These are phyloP conservation scores for Chelonia mydas DNA, from an alignment of 2,797 vertebrate genomes.

Conservation along the genomic window DNA sequence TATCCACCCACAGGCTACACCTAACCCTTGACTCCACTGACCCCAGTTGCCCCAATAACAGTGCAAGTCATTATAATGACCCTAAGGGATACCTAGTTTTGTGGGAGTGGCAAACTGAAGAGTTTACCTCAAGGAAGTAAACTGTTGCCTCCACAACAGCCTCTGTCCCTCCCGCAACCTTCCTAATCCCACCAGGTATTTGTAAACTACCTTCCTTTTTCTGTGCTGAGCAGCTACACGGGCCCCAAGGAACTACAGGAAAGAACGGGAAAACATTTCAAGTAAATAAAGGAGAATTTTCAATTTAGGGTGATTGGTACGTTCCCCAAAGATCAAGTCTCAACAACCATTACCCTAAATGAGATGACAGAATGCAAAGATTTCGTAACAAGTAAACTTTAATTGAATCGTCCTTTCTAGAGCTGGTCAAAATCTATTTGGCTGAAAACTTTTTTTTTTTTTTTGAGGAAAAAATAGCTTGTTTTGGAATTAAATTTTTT, in stretches of 20 bases:
- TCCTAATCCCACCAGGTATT: neutral
- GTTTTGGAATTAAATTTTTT: neutral
- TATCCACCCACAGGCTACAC: neutral
- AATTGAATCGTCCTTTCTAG: neutral
- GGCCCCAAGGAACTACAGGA: neutral
- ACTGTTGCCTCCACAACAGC: neutral
- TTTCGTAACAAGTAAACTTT: neutral
- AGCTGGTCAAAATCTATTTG: constrained; percentile 10
- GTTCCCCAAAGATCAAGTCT: neutral
- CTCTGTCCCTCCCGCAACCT: neutral
- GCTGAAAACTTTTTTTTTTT: constrained; percentile 1
- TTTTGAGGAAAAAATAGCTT: neutral
- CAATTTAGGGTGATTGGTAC: neutral
- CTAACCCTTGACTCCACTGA: neutral
- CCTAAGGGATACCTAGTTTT: neutral
- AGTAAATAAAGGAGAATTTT: constrained; percentile 3
- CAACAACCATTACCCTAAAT: neutral
- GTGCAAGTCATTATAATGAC: too few relatives aligned
- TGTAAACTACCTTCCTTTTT: neutral
- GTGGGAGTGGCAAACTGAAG: neutral
- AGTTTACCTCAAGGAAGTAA: neutral
- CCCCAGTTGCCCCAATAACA: too few relatives aligned
- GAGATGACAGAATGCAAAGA: neutral
- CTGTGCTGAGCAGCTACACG: neutral
- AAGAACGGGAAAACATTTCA: neutral